Conservation (phyloP, 2,888 invertebrate species). For the Thymelicus sylvestris region DNA sequence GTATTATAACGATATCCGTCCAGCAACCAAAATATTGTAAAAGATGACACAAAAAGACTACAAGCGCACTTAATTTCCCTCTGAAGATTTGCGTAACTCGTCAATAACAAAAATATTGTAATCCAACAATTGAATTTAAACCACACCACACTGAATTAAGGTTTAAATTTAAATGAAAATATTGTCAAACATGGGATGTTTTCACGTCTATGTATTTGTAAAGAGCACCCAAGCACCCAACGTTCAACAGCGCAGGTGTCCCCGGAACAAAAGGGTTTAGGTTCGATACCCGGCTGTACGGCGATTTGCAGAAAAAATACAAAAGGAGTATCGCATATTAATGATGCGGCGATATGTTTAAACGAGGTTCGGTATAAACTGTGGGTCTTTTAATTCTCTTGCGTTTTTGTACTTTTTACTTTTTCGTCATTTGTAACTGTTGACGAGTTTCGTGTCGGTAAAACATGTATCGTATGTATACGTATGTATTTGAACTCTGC, state of each 20-base stretch:
- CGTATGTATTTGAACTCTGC: background rate
- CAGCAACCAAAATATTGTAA: slow-evolving; percentile 35
- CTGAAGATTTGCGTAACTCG: slow-evolving; percentile 61
- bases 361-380: slow-evolving; percentile 38
- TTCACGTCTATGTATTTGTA: slow-evolving; percentile 58
- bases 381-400: slow-evolving; percentile 35
- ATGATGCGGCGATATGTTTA: slow-evolving; percentile 41
- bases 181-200: slow-evolving; percentile 48
- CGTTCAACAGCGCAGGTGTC: slow-evolving; percentile 78
- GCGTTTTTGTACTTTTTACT: slow-evolving; percentile 11
- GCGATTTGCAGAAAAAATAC: slow-evolving; percentile 63
- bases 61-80: slow-evolving; percentile 57
- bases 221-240: slow-evolving; percentile 81
- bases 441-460: background rate
- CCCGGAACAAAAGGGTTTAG: slow-evolving; percentile 73
- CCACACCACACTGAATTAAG: accelerated
- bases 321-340: slow-evolving; percentile 50
- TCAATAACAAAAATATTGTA: slow-evolving; percentile 46
- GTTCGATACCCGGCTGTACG: slow-evolving; percentile 71
- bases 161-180: slow-evolving; percentile 36
- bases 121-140: slow-evolving; percentile 38
- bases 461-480: background rate
- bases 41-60: slow-evolving; percentile 52
- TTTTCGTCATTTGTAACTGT: slow-evolving; percentile 35
- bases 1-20: background rate